Base-by-base conservation (phyloP, 2,888 invertebrate genomes). In the Polietes domitor region DNA sequence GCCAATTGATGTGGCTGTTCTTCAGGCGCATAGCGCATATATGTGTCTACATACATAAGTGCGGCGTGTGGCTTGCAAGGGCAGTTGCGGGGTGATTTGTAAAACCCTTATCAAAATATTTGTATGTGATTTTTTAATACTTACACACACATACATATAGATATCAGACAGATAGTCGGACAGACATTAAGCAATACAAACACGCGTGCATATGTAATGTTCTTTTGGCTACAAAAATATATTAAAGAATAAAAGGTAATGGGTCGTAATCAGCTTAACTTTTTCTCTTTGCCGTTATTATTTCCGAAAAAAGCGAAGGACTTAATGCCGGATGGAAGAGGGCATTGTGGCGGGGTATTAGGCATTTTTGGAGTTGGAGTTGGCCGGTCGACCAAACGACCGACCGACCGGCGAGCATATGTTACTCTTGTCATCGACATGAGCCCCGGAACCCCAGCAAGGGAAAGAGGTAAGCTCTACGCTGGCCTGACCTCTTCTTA, bases 191-290 rank as follows among this genome's bases (percentile, higher is more conserved):
- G 5, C 5, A 3, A 76, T 21, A 70, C 72, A 58, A 24, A 32
- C 43, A 73, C 26, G 43, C 28, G 19, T 74, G 50, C 50, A n/a
- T 63, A 63, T 77, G 55, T 77, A 72, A 71, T 83, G 70, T 50
- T 80, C 70, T 50, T 73, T 80, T 77, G 24, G 43, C 15, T 68
- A 12, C 43, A 43, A 61, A 61, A 32, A 50, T 63, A 24, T 68
- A 32, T 24, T 41, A 43, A 77, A 80, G 63, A 24, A 80, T 70
- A 53, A 83, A 80, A 80, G 53, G 68, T 83, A 84, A 84, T 84
- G 84, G 84, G 84, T 68, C 53, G 72, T 84, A 84, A 84, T 84
- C 84, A 81, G 84, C 84, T 84, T 84, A 84, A 78, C 80, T 78
- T 84, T 65, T 55, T 55, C 47, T 73, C 32, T 70, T 50, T 61